These are phyloP conservation scores for Akabosia matsudoensis DNA, from an alignment of 1,140 invertebrate species.

Conservation along the genomic window DNA sequence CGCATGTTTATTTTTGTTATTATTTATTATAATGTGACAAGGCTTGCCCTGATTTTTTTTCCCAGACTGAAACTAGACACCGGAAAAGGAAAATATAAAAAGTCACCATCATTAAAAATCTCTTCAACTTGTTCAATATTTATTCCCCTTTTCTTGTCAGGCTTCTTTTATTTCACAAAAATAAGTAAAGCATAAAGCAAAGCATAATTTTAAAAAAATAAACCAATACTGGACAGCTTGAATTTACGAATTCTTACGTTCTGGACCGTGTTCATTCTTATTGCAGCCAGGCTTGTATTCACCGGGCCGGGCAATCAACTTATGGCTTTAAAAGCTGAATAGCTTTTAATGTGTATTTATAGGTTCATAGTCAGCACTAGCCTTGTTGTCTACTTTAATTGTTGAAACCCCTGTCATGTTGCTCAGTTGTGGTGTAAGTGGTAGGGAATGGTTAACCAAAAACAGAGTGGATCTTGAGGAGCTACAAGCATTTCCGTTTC, in stretches of 20 bases:
- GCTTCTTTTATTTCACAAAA: neutral
- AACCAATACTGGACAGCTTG: no score
- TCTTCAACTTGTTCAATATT: neutral
- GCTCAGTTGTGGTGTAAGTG: neutral
- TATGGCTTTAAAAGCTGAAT: no score
- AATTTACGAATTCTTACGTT: no score
- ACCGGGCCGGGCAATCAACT: no score
- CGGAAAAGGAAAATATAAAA: no score
- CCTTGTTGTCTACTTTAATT: no score
- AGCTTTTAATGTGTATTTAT: no score
- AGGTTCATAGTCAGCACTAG: no score
- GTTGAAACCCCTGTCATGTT: neutral
- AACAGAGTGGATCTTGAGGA: conserved; percentile 25
- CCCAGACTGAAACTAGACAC: conserved; percentile 42
- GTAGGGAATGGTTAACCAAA: neutral
- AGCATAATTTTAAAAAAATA: neutral
- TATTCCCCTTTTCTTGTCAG: neutral
- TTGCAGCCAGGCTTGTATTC: no score
- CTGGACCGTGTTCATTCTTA: no score
- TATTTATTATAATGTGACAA: neutral
- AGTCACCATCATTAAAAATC: conserved; percentile 28
- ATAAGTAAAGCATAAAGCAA: neutral
- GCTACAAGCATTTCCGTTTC: conserved; percentile 44
- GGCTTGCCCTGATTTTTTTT: neutral
- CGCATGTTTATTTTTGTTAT: neutral